Evolutionary conservation across 2,797 vertebrate genomes (phyloP).

Genomic region (Mus minutoides): DNA sequence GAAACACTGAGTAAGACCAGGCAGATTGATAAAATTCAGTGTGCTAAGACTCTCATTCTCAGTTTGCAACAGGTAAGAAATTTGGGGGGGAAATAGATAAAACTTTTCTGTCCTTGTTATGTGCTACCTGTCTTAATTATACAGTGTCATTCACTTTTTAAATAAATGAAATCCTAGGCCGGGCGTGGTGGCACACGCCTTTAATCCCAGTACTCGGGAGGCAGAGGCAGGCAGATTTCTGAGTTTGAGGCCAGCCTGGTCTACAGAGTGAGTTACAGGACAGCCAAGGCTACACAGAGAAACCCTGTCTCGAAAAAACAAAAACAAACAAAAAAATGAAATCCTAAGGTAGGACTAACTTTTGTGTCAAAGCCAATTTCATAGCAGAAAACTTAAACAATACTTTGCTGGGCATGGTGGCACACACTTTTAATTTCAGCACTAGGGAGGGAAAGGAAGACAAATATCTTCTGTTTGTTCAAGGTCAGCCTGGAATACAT

Average conservation of each 20-base stretch:
- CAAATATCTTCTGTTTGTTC: background rate
- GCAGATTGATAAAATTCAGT: constrained; percentile 99
- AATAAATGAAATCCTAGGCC: constrained; percentile 41
- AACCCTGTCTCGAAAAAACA: too few relatives aligned
- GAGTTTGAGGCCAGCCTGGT: too few relatives aligned
- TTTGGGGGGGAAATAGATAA: background rate
- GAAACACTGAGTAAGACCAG: constrained; percentile 99
- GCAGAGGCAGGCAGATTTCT: too few relatives aligned
- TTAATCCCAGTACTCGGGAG: too few relatives aligned
- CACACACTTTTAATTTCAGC: background rate
- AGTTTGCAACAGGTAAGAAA: constrained; percentile 97
- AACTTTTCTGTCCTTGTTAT: constrained; percentile 36
- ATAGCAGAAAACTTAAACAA: constrained; percentile 22
- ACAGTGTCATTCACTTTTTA: constrained; percentile 51
- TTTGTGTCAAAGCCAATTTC: constrained; percentile 16
- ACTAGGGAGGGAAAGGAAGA: background rate
- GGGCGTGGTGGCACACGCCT: too few relatives aligned
- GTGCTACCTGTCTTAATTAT: constrained; percentile 10
- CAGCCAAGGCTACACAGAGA: too few relatives aligned
- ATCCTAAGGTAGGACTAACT: background rate
- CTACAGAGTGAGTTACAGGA: too few relatives aligned
- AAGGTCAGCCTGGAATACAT: background rate
- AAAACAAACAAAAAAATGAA: constrained; percentile 52
- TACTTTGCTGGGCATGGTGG: background rate
- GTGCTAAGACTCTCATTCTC: constrained; percentile 99